Evolutionary conservation across 2,113 vertebrate genomes (phyloP), one percentile per base, ranked within the genome.

Genomic region (Ameiurus melas): DNA sequence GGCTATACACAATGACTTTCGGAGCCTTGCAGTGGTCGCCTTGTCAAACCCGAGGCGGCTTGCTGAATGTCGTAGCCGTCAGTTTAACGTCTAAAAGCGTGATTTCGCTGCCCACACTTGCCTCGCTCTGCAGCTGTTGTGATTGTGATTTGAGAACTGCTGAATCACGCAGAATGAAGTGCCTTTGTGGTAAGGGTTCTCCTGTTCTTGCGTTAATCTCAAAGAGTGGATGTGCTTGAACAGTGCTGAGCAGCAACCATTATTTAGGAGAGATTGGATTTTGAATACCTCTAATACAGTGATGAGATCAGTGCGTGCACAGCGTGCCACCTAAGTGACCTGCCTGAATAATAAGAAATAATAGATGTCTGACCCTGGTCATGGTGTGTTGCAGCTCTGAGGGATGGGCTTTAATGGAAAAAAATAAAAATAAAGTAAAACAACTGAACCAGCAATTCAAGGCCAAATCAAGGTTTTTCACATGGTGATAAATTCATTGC

Each of bases 121-220:
- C n/a, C 62, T 43, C 68, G n/a, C 19, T 39, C 33, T 43, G 33
- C 57, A 62, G 33, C 84, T 75, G 30, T 43, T 47, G 33, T 9
- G 14, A 25, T 47, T 86, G 75, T 9, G 75, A 68, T 86, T 53
- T 3, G 39, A 62, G 71, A 62, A 55, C 43, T 66, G 77, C 43
- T 79, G 58, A 64, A 86, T 86, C 73, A 73, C 8, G 51, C 70
- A 80, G 36, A 51, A 60, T 30, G 55, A 86, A 78, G 39, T n/a
- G 33, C n/a, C 12, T 75, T 36, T 8, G 25, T 30, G 57, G 16
- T 4, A 17, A 17, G 36, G 36, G 58, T n/a, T 47, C 10, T 47
- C n/a, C 73, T 33, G 57, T 19, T 36, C 73, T 20, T 36, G 33
- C 0, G 30, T 30, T 83, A 39, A 83, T 36, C 79, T 83, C n/a